Percentiles rank a stretch among this genome's conserved stretches.
These are phyloP conservation scores for Callithrix jacchus DNA, from an alignment of 2,113 vertebrate species.

Conservation along the genomic window DNA sequence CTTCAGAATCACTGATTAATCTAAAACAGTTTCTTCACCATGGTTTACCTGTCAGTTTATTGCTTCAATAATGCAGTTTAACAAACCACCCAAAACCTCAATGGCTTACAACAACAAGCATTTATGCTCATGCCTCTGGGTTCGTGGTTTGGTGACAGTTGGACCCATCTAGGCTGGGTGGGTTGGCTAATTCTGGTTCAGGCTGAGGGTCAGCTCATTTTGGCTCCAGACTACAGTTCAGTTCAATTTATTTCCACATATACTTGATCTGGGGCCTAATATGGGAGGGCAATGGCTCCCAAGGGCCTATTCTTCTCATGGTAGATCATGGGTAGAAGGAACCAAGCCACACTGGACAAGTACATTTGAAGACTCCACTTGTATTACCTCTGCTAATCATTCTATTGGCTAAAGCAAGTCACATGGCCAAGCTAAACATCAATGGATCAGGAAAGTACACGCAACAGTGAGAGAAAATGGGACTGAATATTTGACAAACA, in stretches of 20 bases:
- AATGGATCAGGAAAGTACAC: neutral
- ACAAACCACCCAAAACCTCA: neutral
- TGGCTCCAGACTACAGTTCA: neutral
- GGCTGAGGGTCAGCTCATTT: neutral
- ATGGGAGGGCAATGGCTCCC: rapidly evolving
- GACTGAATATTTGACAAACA: neutral
- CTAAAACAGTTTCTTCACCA: neutral
- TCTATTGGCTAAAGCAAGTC: neutral
- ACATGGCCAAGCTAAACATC: neutral
- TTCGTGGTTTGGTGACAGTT: neutral
- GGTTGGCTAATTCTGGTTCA: neutral
- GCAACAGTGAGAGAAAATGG: neutral
- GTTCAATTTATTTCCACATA: neutral
- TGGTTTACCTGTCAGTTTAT: neutral
- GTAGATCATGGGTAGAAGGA: neutral
- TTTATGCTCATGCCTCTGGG: neutral
- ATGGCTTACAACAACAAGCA: neutral
- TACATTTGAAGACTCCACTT: neutral
- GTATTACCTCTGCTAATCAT: neutral
- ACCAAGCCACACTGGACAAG: neutral
- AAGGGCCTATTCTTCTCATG: neutral
- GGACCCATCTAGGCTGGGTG: neutral
- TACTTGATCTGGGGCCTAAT: no score
- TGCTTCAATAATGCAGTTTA: neutral
- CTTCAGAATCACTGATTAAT: neutral